Conservation (phyloP, 2,888 invertebrate species). For the Hypomecis atomaria region DNA sequence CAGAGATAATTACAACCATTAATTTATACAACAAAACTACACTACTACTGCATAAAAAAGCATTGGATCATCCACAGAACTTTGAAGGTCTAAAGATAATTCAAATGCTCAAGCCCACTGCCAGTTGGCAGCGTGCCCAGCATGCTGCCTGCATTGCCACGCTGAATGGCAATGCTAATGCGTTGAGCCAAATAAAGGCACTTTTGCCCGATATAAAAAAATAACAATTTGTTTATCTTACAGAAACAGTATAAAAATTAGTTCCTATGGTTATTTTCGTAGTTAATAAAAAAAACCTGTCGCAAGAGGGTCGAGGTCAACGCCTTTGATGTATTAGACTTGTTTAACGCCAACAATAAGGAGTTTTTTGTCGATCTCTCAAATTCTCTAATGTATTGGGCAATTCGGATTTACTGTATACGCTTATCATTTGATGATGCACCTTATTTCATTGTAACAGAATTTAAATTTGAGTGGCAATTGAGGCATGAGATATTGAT, state of each 20-base stretch:
- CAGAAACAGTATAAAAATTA: conserved; percentile 1
- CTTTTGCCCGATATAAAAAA: no score
- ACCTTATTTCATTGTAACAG: conserved; percentile 21
- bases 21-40: no score
- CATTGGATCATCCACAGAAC: no score
- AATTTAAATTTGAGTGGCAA: conserved; percentile 33
- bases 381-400: conserved; percentile 16
- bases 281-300: conserved; percentile 12
- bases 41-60: no score
- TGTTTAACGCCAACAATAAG: conserved; percentile 56
- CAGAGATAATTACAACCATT: neutral
- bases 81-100: no score
- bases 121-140: no score
- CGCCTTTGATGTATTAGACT: conserved; percentile 33
- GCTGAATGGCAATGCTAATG: no score
- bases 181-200: no score
- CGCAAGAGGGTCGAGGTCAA: conserved; percentile 47
- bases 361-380: conserved; percentile 47
- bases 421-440: conserved; percentile 13
- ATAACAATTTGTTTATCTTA: conserved; percentile 5
- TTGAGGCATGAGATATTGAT: conserved; percentile 34
- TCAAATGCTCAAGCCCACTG: no score
- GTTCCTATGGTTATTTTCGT: neutral
- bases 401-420: conserved; percentile 30
- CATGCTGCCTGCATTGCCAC: no score